Percentiles rank a stretch among this genome's conserved stretches.
These are phyloP conservation scores for Cantharis rustica DNA, from an alignment of 2,888 invertebrate species.

Conservation along the genomic window DNA sequence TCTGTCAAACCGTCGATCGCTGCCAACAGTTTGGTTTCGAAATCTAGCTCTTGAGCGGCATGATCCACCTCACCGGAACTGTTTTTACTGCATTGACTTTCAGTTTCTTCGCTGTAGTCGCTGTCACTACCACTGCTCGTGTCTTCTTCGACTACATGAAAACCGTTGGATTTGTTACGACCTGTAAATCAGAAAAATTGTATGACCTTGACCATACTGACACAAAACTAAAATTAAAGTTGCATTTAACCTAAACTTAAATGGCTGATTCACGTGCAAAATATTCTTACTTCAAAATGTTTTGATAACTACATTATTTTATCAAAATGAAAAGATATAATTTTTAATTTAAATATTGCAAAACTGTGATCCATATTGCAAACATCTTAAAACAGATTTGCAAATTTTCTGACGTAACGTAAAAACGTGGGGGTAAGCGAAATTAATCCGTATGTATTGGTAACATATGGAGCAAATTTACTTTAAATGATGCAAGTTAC, in stretches of 20 bases:
- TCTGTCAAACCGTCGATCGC: conserved; percentile 87
- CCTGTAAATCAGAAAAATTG: conserved; percentile 4
- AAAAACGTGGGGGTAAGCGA: neutral
- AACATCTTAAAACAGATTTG: neutral
- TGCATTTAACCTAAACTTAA: neutral
- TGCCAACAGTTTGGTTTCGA: conserved; percentile 88
- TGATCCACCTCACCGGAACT: conserved; percentile 60
- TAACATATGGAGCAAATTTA: neutral
- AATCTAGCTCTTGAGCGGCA: conserved; percentile 67
- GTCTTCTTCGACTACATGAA: conserved; percentile 64
- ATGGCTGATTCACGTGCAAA: neutral
- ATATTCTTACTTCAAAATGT: neutral
- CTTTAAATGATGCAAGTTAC: conserved; percentile 57
- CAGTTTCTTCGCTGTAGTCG: conserved; percentile 78
- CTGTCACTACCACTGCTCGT: conserved; percentile 80
- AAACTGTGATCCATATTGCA: neutral
- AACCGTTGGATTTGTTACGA: conserved; percentile 39
- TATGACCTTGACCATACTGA: neutral
- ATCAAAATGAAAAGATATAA: neutral
- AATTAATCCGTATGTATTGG: conserved; percentile 2
- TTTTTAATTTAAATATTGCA: neutral
- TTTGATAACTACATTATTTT: neutral
- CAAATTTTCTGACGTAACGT: neutral
- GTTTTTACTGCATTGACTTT: conserved; percentile 66
- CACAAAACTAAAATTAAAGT: neutral